Conservation (phyloP, 2,797 vertebrate genomes). For the Sebastes cheni region DNA sequence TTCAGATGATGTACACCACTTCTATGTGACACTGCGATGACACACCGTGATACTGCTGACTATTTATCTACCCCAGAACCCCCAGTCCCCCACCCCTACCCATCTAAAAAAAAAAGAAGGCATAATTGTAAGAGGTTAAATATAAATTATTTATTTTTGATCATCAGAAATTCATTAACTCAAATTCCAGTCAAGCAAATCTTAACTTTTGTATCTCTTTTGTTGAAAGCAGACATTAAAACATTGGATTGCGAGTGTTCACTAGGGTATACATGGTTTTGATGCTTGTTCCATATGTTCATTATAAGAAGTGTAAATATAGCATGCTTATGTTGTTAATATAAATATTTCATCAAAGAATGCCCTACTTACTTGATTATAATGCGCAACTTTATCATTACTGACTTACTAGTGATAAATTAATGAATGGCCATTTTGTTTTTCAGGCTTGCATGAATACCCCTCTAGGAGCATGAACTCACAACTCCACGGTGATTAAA, state of each 20-base stretch:
- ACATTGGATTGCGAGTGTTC: background rate
- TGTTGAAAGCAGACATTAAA: conserved; percentile 7
- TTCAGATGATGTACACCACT: no score
- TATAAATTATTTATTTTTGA: conserved; percentile 32
- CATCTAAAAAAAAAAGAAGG: no score
- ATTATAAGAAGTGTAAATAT: background rate
- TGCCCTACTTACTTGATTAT: background rate
- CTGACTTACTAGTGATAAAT: background rate
- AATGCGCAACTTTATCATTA: background rate
- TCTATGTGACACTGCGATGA: no score
- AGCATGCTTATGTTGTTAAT: background rate
- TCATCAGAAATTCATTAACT: conserved; percentile 18
- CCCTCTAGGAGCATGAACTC: background rate
- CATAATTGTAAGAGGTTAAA: no score
- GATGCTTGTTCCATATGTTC: background rate
- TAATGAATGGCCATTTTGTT: conserved; percentile 16
- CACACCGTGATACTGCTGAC: no score
- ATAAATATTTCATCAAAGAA: conserved; percentile 29
- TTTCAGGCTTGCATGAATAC: background rate
- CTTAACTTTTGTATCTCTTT: conserved; percentile 16
- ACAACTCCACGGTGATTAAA: conserved; percentile 32
- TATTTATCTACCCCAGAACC: no score
- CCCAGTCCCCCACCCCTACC: no score
- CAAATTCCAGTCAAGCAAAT: conserved; percentile 4
- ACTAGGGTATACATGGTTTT: background rate